A percentile compares a stretch with the other conserved stretches of the same genome.
These are phyloP conservation scores for Melipona quadrifasciata DNA, from an alignment of 1,140 invertebrate genomes.

Conservation along the genomic window DNA sequence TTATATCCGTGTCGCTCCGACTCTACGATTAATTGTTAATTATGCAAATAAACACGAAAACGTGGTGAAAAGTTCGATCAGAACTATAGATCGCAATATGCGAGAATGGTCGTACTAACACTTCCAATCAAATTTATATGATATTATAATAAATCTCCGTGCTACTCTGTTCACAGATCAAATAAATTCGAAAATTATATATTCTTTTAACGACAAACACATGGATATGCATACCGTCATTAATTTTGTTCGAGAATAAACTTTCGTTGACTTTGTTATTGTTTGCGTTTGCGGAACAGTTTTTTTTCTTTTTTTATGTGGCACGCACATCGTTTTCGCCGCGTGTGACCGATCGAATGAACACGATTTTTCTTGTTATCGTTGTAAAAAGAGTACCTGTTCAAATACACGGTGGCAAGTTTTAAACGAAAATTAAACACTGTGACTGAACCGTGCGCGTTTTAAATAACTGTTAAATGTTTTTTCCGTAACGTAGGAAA, in stretches of 20 bases:
- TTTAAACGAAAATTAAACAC: background rate
- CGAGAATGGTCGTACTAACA: background rate
- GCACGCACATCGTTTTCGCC: too few relatives aligned
- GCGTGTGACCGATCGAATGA: background rate
- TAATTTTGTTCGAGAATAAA: slow-evolving; percentile 2
- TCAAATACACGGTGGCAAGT: too few relatives aligned
- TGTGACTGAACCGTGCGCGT: background rate
- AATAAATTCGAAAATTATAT: slow-evolving; percentile 21
- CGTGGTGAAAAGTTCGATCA: background rate
- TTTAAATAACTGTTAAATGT: background rate
- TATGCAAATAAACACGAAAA: slow-evolving; percentile 29
- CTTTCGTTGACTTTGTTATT: background rate
- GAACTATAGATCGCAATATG: background rate
- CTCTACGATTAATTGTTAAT: slow-evolving; percentile 10
- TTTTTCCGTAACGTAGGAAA: background rate
- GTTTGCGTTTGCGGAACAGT: background rate
- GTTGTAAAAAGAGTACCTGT: background rate
- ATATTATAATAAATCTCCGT: too few relatives aligned
- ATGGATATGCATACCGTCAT: background rate
- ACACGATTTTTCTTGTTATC: background rate
- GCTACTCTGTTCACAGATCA: background rate
- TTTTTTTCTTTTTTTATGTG: background rate
- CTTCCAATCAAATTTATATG: too few relatives aligned
- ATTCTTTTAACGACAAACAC: background rate
- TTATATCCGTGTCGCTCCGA: background rate